Conservation (phyloP, 2,888 invertebrate species). For the Hymenopus coronatus region DNA sequence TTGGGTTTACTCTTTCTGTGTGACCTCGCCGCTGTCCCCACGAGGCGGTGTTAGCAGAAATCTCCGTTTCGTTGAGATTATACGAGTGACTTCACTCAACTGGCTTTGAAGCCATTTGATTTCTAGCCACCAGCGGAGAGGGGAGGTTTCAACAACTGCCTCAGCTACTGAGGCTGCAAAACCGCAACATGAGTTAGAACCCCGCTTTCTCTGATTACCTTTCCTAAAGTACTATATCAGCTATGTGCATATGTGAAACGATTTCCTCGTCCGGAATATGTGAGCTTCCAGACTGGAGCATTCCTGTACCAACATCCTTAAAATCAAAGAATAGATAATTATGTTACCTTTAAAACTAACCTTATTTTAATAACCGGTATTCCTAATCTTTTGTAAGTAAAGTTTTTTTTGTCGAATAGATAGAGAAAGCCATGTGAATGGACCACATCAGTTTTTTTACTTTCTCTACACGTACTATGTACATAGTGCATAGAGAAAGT, state of each 20-base stretch:
- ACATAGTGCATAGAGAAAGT: too few relatives aligned
- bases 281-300: too few relatives aligned
- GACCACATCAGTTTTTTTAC: too few relatives aligned
- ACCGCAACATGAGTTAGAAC: neutral
- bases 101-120: neutral
- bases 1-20: neutral
- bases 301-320: too few relatives aligned
- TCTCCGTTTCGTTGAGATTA: neutral
- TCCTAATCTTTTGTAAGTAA: too few relatives aligned
- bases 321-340: too few relatives aligned
- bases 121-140: neutral
- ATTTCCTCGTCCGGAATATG: too few relatives aligned
- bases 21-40: neutral
- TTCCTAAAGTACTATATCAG: neutral
- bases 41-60: neutral
- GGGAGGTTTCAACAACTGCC: neutral
- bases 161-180: neutral
- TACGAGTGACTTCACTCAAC: constrained; percentile 10
- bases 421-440: too few relatives aligned
- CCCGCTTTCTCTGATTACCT: neutral
- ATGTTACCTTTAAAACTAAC: too few relatives aligned
- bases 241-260: neutral
- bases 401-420: too few relatives aligned
- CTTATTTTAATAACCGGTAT: too few relatives aligned
- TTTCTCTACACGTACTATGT: too few relatives aligned